These are phyloP conservation scores for Enteromius radiatus DNA, from an alignment of 2,797 vertebrate species.

Conservation along the genomic window DNA sequence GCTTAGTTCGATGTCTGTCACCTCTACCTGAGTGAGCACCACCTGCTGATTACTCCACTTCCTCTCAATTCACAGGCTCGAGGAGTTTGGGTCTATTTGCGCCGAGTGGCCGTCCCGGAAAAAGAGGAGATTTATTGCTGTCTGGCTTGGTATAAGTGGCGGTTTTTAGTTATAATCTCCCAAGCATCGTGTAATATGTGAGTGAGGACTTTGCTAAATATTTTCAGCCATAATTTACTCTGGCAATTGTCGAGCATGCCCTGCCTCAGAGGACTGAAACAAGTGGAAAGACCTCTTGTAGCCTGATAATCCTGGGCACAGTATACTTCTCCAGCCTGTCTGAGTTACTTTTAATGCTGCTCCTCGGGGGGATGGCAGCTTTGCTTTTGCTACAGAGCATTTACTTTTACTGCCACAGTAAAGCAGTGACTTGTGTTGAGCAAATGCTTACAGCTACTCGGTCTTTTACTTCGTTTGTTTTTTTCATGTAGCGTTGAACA, in stretches of 20 bases:
- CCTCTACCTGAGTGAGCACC: slow-evolving; percentile 32
- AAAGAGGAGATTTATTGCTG: slow-evolving; percentile 3
- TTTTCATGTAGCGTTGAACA: not conserved
- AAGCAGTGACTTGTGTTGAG: slow-evolving; percentile 29
- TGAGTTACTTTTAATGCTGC: slow-evolving; percentile 26
- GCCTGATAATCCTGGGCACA: slow-evolving; percentile 53
- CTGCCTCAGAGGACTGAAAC: slow-evolving; percentile 52
- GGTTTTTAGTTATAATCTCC: slow-evolving; percentile 15
- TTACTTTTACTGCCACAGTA: slow-evolving; percentile 38
- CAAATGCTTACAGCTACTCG: slow-evolving; percentile 2
- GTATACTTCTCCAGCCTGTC: slow-evolving; percentile 45
- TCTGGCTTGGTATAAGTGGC: slow-evolving; percentile 15
- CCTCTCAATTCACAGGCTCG: not conserved
- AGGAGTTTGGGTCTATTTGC: slow-evolving; percentile 8
- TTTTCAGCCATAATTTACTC: slow-evolving; percentile 42
- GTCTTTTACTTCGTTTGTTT: not conserved
- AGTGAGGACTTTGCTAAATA: slow-evolving; percentile 11
- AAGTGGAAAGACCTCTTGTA: slow-evolving; percentile 53
- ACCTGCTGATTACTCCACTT: slow-evolving; percentile 28
- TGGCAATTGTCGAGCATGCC: slow-evolving; percentile 49
- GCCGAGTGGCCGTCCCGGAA: not conserved
- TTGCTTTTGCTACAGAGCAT: slow-evolving; percentile 30
- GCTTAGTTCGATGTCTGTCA: slow-evolving; percentile 4
- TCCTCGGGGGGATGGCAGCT: slow-evolving; percentile 39
- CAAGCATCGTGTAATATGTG: not conserved